A percentile compares a stretch with the other conserved stretches of the same genome.
These are phyloP conservation scores for Gonioctena quinquepunctata DNA, from an alignment of 1,140 invertebrate species.

Conservation along the genomic window DNA sequence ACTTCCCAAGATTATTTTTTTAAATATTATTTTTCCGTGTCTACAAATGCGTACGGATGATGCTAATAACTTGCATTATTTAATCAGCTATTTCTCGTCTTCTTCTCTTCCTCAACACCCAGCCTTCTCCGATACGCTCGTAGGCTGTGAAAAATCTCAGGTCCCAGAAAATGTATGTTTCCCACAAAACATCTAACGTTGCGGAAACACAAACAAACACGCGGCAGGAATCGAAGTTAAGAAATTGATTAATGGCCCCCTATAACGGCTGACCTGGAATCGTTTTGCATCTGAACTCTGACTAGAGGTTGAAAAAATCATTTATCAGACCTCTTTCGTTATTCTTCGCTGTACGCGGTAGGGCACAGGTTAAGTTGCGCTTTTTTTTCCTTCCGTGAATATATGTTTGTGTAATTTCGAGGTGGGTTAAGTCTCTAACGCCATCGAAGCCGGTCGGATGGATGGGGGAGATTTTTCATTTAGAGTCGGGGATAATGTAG, in stretches of 20 bases:
- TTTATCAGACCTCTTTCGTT: slow-evolving; percentile 30
- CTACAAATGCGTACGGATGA: too few relatives aligned
- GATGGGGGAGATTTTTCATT: not conserved
- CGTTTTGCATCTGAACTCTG: slow-evolving; percentile 34
- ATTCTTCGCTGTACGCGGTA: too few relatives aligned
- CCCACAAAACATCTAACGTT: not conserved
- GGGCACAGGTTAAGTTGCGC: slow-evolving; percentile 1
- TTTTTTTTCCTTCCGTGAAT: slow-evolving; percentile 16
- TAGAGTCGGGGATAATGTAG: not conserved
- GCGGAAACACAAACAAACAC: slow-evolving; percentile 13
- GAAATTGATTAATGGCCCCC: slow-evolving; percentile 30
- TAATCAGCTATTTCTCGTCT: too few relatives aligned
- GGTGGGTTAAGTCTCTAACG: not conserved
- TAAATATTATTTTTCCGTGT: too few relatives aligned
- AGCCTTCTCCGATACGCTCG: too few relatives aligned
- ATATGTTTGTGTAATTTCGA: slow-evolving; percentile 18
- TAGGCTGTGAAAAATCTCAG: not conserved
- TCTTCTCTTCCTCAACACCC: too few relatives aligned
- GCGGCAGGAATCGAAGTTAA: not conserved
- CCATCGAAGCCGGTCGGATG: not conserved
- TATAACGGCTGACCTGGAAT: slow-evolving; percentile 26
- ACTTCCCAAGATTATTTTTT: too few relatives aligned
- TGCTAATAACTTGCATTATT: too few relatives aligned
- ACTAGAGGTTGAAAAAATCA: slow-evolving; percentile 25
- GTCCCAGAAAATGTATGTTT: not conserved